Conservation (phyloP, 2,797 vertebrate species). For the Sandelia bainsii region DNA sequence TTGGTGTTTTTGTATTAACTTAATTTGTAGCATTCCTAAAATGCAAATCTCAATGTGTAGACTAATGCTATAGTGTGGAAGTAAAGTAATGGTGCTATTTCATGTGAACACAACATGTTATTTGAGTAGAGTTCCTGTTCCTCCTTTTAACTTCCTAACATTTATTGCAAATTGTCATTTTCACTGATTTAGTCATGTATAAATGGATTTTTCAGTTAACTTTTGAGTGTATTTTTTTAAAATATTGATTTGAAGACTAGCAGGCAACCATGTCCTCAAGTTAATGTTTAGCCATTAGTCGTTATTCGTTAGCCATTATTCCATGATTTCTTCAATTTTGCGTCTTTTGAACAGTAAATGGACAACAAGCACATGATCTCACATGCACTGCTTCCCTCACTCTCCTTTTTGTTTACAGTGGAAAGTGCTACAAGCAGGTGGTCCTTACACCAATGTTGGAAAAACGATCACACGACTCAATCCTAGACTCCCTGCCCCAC, state of each 20-base stretch:
- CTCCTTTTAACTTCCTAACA: neutral
- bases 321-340: neutral
- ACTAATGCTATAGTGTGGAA: neutral
- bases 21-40: neutral
- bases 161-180: neutral
- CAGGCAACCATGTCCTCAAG: neutral
- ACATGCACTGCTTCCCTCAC: conserved; percentile 5
- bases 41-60: neutral
- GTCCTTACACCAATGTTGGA: conserved; percentile 95
- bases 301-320: neutral
- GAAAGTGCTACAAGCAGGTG: conserved; percentile 95
- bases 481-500: conserved; percentile 92
- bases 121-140: neutral
- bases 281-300: neutral
- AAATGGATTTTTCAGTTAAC: neutral
- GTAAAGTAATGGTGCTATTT: neutral
- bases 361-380: neutral
- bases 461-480: conserved; percentile 89
- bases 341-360: neutral
- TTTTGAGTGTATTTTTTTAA: neutral
- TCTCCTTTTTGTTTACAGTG: conserved; percentile 80
- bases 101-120: neutral
- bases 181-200: neutral
- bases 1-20: neutral
- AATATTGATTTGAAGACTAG: neutral